Base-by-base conservation (phyloP, 2,113 vertebrate species). In the Ochotona princeps region DNA sequence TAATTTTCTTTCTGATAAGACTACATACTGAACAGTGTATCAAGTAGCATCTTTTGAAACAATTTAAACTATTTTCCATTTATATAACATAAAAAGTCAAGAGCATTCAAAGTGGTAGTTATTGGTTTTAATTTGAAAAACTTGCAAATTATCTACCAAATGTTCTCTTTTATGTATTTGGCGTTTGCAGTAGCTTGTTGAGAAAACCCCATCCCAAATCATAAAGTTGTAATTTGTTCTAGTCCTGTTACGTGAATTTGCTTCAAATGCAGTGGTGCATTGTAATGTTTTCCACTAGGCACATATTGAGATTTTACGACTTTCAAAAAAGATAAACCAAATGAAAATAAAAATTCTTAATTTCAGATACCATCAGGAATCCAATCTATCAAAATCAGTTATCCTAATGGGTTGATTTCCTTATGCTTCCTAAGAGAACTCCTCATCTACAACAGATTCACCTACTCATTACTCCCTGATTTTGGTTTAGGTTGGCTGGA, bases 101-200 rank as follows among this genome's bases (percentile, higher is more conserved):
- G 57, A 72, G 21, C 35, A 73, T 79, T 72, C 69, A 57, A 87
- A 60, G 57, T 44, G 69, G 72, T 67, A 26, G 72, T 91, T 87
- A 69, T 63, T 75, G 82, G 83, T 84, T 93, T 96, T 69, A 85
- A 86, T 82, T 30, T 79, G 44, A 90, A 90, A 79, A 90, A 84
- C 6, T 92, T 81, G 57, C 17, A 85, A 89, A 60, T 60, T 8
- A 87, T 76, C 92, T 70, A 69, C 14, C 26, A 28, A 51, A 23
- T 90, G 90, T 93, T 81, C 44, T 82, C 63, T 73, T 92, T 76
- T 73, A 47, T 63, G 23, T 63, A 72, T 69, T 85, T 88, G 32
- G 44, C 35, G 83, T 88, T 90, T 82, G 21, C 82, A 79, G 21
- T 60, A 92, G 63, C 14, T 35, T 49, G 30, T 82, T 85, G 60